Conservation (phyloP, 2,888 invertebrate genomes). For the Penaeus monodon region DNA sequence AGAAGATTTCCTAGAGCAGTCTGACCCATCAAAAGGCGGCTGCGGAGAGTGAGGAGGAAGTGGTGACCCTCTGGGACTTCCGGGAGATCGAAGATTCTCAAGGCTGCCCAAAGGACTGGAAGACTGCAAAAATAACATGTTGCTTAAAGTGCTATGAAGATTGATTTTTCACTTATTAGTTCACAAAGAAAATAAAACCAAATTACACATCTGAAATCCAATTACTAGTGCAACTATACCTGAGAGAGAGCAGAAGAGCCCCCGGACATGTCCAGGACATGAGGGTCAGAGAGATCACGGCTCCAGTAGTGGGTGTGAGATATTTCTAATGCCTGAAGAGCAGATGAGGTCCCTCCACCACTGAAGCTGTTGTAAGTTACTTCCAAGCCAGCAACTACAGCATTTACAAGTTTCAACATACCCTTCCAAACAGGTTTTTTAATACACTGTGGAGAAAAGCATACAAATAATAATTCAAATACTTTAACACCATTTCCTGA, state of each 20-base stretch:
- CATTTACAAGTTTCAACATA: constrained; percentile 91
- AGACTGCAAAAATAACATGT: constrained; percentile 70
- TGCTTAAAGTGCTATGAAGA: background rate
- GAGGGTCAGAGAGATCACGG: constrained; percentile 78
- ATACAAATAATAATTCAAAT: background rate
- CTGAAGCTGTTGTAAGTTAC: constrained; percentile 93
- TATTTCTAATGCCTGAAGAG: constrained; percentile 96
- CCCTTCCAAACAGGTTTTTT: constrained; percentile 95
- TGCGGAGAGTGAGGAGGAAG: constrained; percentile 72
- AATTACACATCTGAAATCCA: constrained; percentile 22
- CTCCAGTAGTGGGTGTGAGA: constrained; percentile 99
- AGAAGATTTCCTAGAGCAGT: constrained; percentile 78
- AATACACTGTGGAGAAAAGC: constrained; percentile 78
- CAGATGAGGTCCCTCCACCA: constrained; percentile 91
- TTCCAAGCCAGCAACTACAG: constrained; percentile 90
- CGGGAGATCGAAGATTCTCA: constrained; percentile 78
- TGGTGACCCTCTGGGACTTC: constrained; percentile 74
- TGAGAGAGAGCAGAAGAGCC: constrained; percentile 73
- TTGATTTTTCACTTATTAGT: background rate
- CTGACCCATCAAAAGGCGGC: constrained; percentile 68
- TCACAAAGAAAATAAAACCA: background rate
- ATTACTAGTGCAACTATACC: constrained; percentile 67
- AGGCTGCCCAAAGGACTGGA: constrained; percentile 79
- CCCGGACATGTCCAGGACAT: constrained; percentile 67
- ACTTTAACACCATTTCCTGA: background rate